phyloP scores from a whole-genome alignment of 2,888 invertebrate genomes.

The Parochlus steinenii region DNA sequence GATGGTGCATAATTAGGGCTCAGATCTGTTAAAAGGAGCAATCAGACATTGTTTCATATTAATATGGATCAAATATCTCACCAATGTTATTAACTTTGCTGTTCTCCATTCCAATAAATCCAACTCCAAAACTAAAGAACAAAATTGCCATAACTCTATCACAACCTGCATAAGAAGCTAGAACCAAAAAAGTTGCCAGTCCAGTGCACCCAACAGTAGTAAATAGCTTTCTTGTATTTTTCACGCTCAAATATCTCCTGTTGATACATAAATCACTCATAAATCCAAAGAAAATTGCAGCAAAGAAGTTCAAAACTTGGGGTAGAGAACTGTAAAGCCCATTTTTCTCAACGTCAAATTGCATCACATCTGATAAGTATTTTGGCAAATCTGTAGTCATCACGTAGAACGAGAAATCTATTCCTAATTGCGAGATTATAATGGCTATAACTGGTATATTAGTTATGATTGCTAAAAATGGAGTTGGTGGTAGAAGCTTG shows the following conservation, averaged over 20 bases:
- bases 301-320: conserved; percentile 12
- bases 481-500: conserved; percentile 26
- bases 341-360: conserved; percentile 45
- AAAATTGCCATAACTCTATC: conserved; percentile 29
- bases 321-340: conserved; percentile 11
- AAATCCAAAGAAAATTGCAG: conserved; percentile 18
- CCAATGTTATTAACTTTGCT: conserved; percentile 24
- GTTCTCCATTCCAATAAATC: conserved; percentile 10
- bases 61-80: conserved; percentile 46
- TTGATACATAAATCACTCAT: conserved; percentile 45
- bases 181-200: conserved; percentile 39
- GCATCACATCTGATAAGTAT: conserved; percentile 37
- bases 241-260: conserved; percentile 33
- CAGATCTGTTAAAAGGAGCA: too few relatives aligned
- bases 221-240: conserved; percentile 40
- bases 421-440: conserved; percentile 28
- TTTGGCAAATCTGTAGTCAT: conserved; percentile 41
- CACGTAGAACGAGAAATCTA: conserved; percentile 41
- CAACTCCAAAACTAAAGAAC: conserved; percentile 10
- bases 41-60: too few relatives aligned
- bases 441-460: conserved; percentile 34
- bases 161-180: conserved; percentile 42
- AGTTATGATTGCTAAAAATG: conserved; percentile 31
- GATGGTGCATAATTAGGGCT: conserved; percentile 48
- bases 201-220: conserved; percentile 43